A percentile compares a stretch with the other conserved stretches of the same genome.
These are phyloP conservation scores for Lobophora halterata DNA, from an alignment of 2,888 invertebrate genomes.

Conservation along the genomic window DNA sequence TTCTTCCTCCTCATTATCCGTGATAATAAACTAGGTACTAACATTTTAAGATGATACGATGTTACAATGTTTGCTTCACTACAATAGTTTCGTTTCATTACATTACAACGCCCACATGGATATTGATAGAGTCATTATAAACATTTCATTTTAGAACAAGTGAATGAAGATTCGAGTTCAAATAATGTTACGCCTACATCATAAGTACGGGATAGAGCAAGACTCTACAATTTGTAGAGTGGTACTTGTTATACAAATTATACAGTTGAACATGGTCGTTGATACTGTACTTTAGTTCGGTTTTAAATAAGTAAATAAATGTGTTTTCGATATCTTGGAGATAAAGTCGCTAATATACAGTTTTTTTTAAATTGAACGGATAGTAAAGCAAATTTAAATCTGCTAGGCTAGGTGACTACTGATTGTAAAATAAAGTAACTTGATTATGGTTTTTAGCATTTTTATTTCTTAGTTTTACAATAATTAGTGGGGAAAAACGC, in stretches of 20 bases:
- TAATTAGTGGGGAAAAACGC: no score
- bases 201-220: conserved; percentile 8
- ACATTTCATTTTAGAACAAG: conserved; percentile 29
- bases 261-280: neutral
- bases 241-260: conserved; percentile 16
- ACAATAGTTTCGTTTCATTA: conserved; percentile 21
- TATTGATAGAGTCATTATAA: conserved; percentile 32
- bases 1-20: conserved; percentile 1
- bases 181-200: conserved; percentile 21
- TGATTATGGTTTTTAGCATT: no score
- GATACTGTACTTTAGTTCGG: neutral
- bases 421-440: no score
- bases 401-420: no score
- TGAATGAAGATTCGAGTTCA: conserved; percentile 15
- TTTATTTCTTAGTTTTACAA: no score
- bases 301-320: neutral
- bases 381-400: no score
- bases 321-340: conserved; percentile 3
- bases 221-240: conserved; percentile 8
- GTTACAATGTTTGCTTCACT: no score
- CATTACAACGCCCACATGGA: conserved; percentile 24
- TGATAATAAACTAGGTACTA: no score
- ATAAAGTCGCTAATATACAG: conserved; percentile 8
- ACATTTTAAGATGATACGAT: conserved; percentile 10
- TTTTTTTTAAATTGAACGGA: conserved; percentile 1